Evolutionary conservation across 64 coral and sea anemone species (phyloP).

Genomic region (Actinia tenebrosa): DNA sequence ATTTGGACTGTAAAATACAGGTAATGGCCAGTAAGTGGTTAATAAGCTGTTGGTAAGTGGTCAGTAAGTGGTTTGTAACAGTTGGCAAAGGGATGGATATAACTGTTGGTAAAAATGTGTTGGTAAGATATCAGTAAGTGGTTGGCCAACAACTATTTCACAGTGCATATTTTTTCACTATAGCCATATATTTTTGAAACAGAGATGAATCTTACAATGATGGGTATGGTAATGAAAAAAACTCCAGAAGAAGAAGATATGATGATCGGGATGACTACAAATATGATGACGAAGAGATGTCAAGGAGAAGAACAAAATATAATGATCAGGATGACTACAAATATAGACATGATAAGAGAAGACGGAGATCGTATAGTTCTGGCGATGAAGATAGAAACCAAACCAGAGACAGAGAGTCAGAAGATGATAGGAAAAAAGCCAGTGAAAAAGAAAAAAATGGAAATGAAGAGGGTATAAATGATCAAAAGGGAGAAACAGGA

Average conservation of each 20-base stretch:
- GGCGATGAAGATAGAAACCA: constrained; percentile 9
- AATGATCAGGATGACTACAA: constrained; percentile 12
- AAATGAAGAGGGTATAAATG: neutral
- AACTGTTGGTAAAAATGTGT: no score
- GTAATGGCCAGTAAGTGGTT: no score
- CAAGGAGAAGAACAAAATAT: constrained; percentile 26
- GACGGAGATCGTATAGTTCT: constrained; percentile 36
- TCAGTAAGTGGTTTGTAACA: no score
- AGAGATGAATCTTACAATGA: constrained; percentile 24
- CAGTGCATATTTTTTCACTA: no score
- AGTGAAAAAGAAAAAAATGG: neutral
- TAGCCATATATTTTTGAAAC: neutral
- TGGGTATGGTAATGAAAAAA: constrained; percentile 1
- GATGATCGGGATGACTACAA: constrained; percentile 18
- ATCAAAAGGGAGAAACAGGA: constrained; percentile 19
- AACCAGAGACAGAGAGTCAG: neutral
- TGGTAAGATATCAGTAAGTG: no score
- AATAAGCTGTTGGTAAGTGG: no score
- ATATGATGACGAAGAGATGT: constrained; percentile 5
- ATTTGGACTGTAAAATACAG: no score
- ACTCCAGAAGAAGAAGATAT: constrained; percentile 22
- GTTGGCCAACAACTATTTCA: no score
- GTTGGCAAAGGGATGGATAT: no score
- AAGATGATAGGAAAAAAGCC: no score
- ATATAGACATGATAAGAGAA: constrained; percentile 45